phyloP scores from a whole-genome alignment of 2,797 vertebrate species.

The Uromys caudimaculatus region DNA sequence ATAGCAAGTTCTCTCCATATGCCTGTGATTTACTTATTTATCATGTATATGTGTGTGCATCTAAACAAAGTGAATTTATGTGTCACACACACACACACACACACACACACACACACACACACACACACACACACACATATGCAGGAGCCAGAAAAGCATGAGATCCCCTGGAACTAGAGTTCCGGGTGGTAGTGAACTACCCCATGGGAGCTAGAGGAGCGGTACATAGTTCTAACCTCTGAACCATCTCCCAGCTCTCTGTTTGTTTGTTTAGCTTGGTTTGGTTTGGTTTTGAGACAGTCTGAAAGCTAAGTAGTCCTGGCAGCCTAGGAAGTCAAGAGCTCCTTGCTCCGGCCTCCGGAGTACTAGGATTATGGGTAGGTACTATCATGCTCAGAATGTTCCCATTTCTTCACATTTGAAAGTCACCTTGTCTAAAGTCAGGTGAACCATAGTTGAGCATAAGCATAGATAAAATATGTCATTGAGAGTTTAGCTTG shows the following conservation, averaged over 20 bases:
- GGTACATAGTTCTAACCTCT: neutral
- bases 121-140: neutral
- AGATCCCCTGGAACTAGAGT: neutral
- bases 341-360: neutral
- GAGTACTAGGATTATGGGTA: neutral
- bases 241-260: neutral
- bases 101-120: too few species aligned
- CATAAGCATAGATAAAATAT: constrained; percentile 19
- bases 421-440: neutral
- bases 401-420: neutral
- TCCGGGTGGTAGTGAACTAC: neutral
- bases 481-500: neutral
- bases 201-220: neutral
- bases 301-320: neutral
- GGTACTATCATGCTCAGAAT: neutral
- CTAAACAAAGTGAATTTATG: neutral
- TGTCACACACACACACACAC: too few species aligned
- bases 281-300: neutral
- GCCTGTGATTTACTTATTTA: neutral
- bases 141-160: neutral
- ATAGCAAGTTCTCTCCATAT: neutral
- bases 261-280: neutral
- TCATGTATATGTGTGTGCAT: neutral
- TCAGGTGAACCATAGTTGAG: neutral
- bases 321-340: neutral